Evolutionary conservation across 2,888 invertebrate species (phyloP).

Genomic region (Rhopalosiphum nymphaeae): DNA sequence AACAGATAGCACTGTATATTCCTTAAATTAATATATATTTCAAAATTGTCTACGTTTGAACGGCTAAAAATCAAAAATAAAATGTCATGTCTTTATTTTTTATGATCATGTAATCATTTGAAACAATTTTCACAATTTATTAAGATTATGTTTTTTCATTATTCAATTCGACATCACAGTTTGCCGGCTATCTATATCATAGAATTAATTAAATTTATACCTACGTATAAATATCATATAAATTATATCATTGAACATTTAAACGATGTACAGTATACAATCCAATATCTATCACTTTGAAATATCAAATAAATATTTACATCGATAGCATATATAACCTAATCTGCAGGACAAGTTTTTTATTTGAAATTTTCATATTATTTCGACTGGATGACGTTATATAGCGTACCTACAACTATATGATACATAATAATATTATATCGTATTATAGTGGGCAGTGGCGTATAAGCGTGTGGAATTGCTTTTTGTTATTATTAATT

Average conservation of each 20-base stretch:
- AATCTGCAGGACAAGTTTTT: background rate
- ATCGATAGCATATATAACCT: background rate
- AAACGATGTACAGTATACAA: background rate
- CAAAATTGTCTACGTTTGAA: background rate
- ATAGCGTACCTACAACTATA: background rate
- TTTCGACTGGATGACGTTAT: background rate
- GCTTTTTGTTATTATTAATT: background rate
- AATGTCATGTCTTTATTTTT: background rate
- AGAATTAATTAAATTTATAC: background rate
- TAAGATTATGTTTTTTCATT: background rate
- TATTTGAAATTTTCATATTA: background rate
- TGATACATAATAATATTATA: background rate
- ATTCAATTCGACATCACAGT: background rate
- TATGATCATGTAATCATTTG: background rate
- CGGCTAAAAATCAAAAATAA: background rate
- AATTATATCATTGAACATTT: background rate
- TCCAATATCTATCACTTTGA: background rate
- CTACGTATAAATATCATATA: background rate
- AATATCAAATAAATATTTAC: background rate
- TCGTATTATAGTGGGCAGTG: background rate
- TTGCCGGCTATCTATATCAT: background rate
- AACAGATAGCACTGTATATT: background rate
- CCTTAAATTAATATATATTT: background rate
- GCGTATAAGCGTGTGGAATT: background rate
- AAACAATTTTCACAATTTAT: too few species aligned